These are phyloP conservation scores for Lasioglossum pauxillum DNA, from an alignment of 2,888 invertebrate genomes.

Conservation along the genomic window DNA sequence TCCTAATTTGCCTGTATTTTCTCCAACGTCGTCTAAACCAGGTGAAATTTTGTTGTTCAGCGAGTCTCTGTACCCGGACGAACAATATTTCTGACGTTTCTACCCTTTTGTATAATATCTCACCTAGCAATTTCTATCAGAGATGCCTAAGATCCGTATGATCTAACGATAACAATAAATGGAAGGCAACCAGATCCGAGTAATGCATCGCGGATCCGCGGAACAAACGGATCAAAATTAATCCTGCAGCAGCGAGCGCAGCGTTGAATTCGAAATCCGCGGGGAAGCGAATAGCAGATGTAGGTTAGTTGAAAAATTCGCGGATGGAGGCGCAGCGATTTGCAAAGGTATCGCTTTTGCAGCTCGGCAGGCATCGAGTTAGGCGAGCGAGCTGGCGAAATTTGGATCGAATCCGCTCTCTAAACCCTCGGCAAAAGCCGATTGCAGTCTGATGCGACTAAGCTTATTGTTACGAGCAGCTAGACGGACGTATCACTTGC, in stretches of 20 bases:
- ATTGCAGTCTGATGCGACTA: not conserved
- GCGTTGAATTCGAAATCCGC: not conserved
- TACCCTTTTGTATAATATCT: not conserved
- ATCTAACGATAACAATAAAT: not conserved
- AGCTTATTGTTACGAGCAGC: not conserved
- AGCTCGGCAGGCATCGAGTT: not conserved
- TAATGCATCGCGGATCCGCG: not conserved
- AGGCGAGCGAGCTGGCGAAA: too few species aligned
- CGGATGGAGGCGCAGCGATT: not conserved
- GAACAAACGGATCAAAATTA: not conserved
- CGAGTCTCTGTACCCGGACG: too few species aligned
- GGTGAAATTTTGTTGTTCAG: too few species aligned
- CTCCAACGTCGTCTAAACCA: too few species aligned
- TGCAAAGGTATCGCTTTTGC: not conserved
- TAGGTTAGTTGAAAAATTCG: not conserved
- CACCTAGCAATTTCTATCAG: not conserved
- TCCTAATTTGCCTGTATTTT: not conserved
- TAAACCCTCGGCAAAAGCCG: not conserved
- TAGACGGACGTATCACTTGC: not conserved
- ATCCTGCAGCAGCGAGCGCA: not conserved
- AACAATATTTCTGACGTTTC: too few species aligned
- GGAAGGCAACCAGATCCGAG: not conserved
- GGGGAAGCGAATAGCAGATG: not conserved
- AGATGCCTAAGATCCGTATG: not conserved
- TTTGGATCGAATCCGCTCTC: not conserved